These are phyloP conservation scores for Andrena minutula DNA, from an alignment of 2,888 invertebrate species.

Conservation along the genomic window DNA sequence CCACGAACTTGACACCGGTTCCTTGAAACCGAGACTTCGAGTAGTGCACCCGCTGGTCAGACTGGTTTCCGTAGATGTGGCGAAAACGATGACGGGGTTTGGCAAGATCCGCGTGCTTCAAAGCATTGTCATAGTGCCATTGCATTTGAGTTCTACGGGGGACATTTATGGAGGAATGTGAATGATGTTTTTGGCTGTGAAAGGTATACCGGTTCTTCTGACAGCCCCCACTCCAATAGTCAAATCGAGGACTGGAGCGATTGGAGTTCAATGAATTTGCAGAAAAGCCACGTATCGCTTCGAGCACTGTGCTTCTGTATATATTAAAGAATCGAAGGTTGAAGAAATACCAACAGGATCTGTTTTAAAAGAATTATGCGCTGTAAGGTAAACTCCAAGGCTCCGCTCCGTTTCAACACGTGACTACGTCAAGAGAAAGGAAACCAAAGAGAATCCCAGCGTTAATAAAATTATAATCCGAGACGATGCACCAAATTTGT, in stretches of 20 bases:
- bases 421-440: neutral
- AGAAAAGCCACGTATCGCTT: neutral
- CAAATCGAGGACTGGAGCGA: neutral
- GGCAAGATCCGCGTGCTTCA: conserved; percentile 40
- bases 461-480: no score
- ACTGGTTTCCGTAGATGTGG: conserved; percentile 67
- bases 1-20: conserved; percentile 69
- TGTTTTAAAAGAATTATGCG: neutral
- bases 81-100: conserved; percentile 59
- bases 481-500: no score
- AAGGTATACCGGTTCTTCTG: conserved; percentile 1
- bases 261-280: neutral
- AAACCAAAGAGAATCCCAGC: neutral
- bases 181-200: neutral
- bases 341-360: neutral
- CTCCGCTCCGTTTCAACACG: conserved; percentile 5
- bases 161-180: neutral
- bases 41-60: conserved; percentile 48
- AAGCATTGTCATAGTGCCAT: conserved; percentile 16
- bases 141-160: neutral
- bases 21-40: conserved; percentile 56
- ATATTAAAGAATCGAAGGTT: neutral
- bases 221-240: neutral
- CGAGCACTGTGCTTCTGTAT: neutral
- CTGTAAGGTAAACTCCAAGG: neutral